Conservation (phyloP, 2,888 invertebrate genomes). For the Drosophila borborema region DNA sequence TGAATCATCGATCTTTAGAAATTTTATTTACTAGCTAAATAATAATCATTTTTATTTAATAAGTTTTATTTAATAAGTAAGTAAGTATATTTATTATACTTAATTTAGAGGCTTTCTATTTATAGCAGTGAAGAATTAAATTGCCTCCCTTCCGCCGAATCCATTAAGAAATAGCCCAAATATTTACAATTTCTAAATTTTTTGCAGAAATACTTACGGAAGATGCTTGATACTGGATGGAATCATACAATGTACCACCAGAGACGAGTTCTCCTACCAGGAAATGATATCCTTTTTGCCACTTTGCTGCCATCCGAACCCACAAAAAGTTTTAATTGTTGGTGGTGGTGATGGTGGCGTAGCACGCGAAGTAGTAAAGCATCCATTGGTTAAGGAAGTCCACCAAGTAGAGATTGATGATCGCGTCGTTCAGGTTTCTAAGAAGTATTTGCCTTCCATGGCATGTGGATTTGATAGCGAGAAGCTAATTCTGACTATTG, state of each 20-base stretch:
- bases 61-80: too few species aligned
- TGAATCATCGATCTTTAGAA: background rate
- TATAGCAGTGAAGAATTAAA: too few species aligned
- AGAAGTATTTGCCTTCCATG: slow-evolving; percentile 95
- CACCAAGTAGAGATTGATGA: slow-evolving; percentile 98
- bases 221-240: slow-evolving; percentile 96
- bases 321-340: slow-evolving; percentile 96
- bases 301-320: slow-evolving; percentile 95
- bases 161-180: too few species aligned
- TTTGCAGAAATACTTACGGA: slow-evolving; percentile 87
- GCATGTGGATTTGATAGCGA: slow-evolving; percentile 93
- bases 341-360: slow-evolving; percentile 99
- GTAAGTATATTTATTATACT: background rate
- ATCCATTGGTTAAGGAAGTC: slow-evolving; percentile 94
- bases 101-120: too few species aligned
- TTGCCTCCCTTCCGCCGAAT: too few species aligned
- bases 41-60: background rate
- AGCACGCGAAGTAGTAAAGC: slow-evolving; percentile 97
- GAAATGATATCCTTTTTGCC: slow-evolving; percentile 99
- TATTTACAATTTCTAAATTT: background rate
- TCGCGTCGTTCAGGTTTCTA: slow-evolving; percentile 95
- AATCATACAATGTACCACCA: slow-evolving; percentile 97
- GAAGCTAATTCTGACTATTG: slow-evolving; percentile 93
- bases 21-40: background rate
- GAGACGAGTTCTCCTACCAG: slow-evolving; percentile 98